These are phyloP conservation scores for Apodemus agrarius DNA, from an alignment of 2,797 vertebrate genomes.

Conservation along the genomic window DNA sequence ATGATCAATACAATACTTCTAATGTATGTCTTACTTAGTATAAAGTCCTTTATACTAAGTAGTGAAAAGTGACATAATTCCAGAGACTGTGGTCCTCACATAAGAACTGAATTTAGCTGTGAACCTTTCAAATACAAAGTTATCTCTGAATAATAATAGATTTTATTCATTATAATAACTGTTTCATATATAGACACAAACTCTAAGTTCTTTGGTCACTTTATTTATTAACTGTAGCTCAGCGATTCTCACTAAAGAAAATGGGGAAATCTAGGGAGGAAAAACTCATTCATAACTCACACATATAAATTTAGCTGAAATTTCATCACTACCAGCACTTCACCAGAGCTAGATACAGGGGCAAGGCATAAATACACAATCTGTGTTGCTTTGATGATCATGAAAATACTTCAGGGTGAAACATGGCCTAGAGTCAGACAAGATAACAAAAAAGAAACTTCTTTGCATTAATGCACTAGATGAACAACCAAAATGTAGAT, in stretches of 20 bases:
- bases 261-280: background rate
- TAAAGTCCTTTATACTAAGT: conserved; percentile 4
- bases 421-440: conserved; percentile 9
- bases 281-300: conserved; percentile 37
- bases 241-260: background rate
- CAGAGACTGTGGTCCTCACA: background rate
- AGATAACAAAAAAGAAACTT: conserved; percentile 43
- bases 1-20: background rate
- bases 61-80: background rate
- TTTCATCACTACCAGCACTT: background rate
- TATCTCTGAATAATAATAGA: background rate
- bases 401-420: conserved; percentile 40
- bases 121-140: background rate
- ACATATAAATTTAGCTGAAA: conserved; percentile 15
- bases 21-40: background rate
- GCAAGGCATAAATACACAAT: background rate
- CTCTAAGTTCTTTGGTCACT: background rate
- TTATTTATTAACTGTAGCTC: conserved; percentile 29
- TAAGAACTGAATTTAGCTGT: background rate
- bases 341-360: background rate
- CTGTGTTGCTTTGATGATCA: conserved; percentile 22
- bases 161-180: background rate
- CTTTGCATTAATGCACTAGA: background rate
- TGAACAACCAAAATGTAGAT: conserved; percentile 20
- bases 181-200: conserved; percentile 14